Conservation (phyloP, 2,797 vertebrate genomes). For the Anas flavirostris region DNA sequence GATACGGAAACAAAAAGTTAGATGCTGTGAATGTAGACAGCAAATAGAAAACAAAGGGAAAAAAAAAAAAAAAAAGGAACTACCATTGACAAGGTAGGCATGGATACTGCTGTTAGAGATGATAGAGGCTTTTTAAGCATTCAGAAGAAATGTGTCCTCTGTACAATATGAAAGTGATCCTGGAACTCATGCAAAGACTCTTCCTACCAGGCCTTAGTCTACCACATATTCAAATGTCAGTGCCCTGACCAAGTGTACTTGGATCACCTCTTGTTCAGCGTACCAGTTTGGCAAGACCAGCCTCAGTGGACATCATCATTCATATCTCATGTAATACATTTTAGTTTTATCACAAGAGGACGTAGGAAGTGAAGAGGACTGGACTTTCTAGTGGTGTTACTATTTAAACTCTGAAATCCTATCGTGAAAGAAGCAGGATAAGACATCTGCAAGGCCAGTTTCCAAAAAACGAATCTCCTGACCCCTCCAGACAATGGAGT, state of each 20-base stretch:
- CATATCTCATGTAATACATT: neutral
- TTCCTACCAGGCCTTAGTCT: neutral
- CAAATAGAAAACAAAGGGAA: neutral
- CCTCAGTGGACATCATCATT: neutral
- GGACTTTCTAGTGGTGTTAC: neutral
- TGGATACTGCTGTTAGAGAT: neutral
- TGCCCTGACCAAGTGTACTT: neutral
- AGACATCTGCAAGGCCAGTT: neutral
- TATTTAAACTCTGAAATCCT: neutral
- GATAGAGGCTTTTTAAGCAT: neutral
- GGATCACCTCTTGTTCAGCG: neutral
- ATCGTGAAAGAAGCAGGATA: neutral
- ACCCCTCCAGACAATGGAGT: neutral
- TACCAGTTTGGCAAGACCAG: neutral
- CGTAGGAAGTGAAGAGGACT: neutral
- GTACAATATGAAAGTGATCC: neutral
- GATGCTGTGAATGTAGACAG: neutral
- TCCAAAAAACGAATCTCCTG: neutral
- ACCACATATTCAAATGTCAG: neutral
- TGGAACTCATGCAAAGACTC: neutral
- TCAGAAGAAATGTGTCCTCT: neutral
- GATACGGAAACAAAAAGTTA: neutral
- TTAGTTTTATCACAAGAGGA: neutral
- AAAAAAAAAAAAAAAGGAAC: accelerated
- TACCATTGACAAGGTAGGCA: neutral